Conservation (phyloP, 2,888 invertebrate species). For the Bimastos eiseni region DNA sequence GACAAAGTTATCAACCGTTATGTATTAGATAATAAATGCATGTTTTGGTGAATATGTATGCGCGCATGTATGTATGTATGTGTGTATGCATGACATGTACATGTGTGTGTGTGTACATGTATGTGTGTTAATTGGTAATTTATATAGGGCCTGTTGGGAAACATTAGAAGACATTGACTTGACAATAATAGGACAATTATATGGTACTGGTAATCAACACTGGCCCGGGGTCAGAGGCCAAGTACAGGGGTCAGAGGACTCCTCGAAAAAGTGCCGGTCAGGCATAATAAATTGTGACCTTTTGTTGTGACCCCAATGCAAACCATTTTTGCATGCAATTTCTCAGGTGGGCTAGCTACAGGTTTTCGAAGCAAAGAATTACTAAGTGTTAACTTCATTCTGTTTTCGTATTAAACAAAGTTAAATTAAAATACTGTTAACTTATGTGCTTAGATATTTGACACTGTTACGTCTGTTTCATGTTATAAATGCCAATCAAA, state of each 20-base stretch:
- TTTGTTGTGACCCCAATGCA: not conserved
- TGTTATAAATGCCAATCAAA: not conserved
- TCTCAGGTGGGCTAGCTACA: not conserved
- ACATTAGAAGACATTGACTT: not conserved
- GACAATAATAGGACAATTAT: not conserved
- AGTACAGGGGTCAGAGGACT: not conserved
- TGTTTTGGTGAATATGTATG: not conserved
- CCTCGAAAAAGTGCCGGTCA: not conserved
- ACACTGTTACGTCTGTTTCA: not conserved
- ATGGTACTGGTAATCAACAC: not conserved
- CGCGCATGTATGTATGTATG: not conserved
- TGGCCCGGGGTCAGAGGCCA: no score
- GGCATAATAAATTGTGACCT: not conserved
- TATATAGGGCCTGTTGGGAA: not conserved
- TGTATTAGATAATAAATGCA: not conserved
- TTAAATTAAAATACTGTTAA: not conserved
- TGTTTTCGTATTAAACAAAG: not conserved
- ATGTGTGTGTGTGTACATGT: no score
- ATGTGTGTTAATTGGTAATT: not conserved
- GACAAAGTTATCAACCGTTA: no score
- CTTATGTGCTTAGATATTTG: slow-evolving; percentile 4
- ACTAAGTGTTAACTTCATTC: not conserved
- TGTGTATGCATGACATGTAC: not conserved
- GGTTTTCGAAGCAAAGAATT: not conserved
- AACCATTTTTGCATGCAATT: not conserved